Conservation (phyloP, 2,888 invertebrate species). For the Ernsta delagoae region DNA sequence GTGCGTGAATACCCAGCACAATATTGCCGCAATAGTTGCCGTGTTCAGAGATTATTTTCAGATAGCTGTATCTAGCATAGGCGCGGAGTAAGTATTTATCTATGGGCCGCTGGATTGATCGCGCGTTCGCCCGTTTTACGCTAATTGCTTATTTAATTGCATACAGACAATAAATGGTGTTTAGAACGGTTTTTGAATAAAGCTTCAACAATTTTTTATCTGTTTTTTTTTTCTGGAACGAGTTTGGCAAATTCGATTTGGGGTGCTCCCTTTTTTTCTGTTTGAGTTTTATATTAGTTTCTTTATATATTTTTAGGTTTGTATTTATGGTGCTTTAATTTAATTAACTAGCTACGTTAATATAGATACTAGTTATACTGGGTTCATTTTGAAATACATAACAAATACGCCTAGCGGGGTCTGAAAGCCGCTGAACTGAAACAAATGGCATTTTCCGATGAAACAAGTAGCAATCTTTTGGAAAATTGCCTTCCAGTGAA, state of each 20-base stretch:
- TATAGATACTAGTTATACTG: too few species aligned
- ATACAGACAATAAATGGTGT: slow-evolving; percentile 8
- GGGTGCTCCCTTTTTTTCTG: not conserved
- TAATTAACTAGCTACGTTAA: too few species aligned
- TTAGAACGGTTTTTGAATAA: slow-evolving; percentile 1
- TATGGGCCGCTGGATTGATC: not conserved
- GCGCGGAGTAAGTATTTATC: too few species aligned
- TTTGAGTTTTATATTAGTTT: too few species aligned
- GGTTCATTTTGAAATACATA: not conserved
- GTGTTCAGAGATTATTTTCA: too few species aligned
- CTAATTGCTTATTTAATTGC: slow-evolving; percentile 9
- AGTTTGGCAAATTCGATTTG: not conserved
- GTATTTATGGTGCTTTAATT: too few species aligned
- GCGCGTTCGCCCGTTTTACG: not conserved
- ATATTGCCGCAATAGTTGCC: too few species aligned
- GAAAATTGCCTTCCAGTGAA: slow-evolving; percentile 40
- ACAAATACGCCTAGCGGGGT: not conserved
- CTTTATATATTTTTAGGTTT: too few species aligned
- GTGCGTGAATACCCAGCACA: too few species aligned
- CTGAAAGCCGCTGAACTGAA: slow-evolving; percentile 16
- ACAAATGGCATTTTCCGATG: slow-evolving; percentile 39
- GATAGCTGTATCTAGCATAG: too few species aligned
- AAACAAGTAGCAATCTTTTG: slow-evolving; percentile 38
- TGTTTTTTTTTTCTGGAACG: not conserved
- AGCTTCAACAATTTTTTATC: not conserved